Evolutionary conservation across 2,888 invertebrate species (phyloP), one percentile per base, ranked within the genome.

Genomic region (Hypena proboscidalis): DNA sequence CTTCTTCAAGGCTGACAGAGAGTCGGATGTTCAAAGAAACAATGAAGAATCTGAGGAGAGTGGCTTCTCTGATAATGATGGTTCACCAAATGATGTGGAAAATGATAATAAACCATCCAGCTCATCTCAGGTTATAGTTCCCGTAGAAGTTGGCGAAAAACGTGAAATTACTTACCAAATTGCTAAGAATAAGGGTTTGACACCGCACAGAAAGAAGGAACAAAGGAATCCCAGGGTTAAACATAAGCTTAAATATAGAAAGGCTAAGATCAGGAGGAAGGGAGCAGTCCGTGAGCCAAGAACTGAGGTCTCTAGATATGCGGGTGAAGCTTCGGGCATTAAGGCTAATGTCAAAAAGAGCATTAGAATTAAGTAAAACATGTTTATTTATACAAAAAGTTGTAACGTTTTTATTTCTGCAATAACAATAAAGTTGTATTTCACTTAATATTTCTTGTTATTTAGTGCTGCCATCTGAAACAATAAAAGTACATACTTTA

Each of bases 201-300:
- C 95, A 21, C 97, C 98, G 0, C 93, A 95, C 61, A 94, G 98
- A 55, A 98, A 97, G 86, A 98, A 98, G 82, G 97, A 97, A 73
- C 93, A 95, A 65, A 93, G 97, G 51, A 99, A 99, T 92, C 99
- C 99, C 0, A 93, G 99, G 70, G 98, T 99, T 3, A 98, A 98
- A 81, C 96, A 99, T 80, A 95, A 97, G 66, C 95, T 95, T 62
- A 98, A 98, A 81, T 99, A 94, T 84, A 93, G 96, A 50, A 98
- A 98, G 83, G 99, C 99, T 0, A 93, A 96, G 67, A 96, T 98
- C 57, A 94, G 97, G 42, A 95, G 98, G 81, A 98, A 96, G 91
- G 98, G 99, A 74, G 98, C 98, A 71, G 95, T 98, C 0, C 94
- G 97, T 47, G 95, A 95, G 70, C 94, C 96, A 1, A 93, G 97